A percentile compares a stretch with the other conserved stretches of the same genome.
Conservation (phyloP, 2,888 invertebrate species). For the Lasioglossum villosulum region DNA sequence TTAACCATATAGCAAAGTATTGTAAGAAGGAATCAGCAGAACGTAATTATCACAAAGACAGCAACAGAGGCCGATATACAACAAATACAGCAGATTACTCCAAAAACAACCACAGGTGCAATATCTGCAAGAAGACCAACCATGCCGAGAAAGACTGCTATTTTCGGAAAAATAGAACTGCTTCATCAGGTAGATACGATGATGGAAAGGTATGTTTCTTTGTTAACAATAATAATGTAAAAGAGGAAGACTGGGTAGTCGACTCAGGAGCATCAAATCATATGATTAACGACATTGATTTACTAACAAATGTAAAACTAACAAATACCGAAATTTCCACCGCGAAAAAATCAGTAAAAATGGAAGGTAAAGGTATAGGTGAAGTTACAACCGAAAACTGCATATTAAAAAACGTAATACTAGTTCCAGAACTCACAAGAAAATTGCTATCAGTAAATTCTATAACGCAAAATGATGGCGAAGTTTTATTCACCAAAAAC, state of each 20-base stretch:
- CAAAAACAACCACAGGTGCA: not conserved
- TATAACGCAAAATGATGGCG: conserved; percentile 11
- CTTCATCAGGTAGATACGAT: too few relatives aligned
- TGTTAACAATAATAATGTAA: not conserved
- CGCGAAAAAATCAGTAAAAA: not conserved
- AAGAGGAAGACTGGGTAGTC: not conserved
- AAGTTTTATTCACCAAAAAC: conserved; percentile 21
- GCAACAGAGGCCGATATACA: not conserved
- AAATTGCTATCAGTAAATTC: conserved; percentile 34
- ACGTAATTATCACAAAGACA: not conserved
- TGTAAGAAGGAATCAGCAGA: not conserved
- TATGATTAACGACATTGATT: conserved; percentile 12
- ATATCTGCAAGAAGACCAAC: conserved; percentile 21
- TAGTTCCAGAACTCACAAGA: conserved; percentile 14
- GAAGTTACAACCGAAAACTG: too few relatives aligned
- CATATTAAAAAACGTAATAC: not conserved
- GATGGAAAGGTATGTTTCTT: conserved; percentile 17
- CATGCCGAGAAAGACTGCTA: conserved; percentile 21
- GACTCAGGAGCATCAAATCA: conserved; percentile 22
- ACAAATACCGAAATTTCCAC: not conserved
- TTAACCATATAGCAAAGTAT: not conserved
- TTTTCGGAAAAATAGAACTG: conserved; percentile 19
- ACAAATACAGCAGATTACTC: not conserved
- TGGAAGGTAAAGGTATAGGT: not conserved
- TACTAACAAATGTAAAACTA: not conserved